A percentile compares a stretch with the other conserved stretches of the same genome.
These are phyloP conservation scores for Heterohyrax brucei DNA, from an alignment of 2,797 vertebrate species.

Conservation along the genomic window DNA sequence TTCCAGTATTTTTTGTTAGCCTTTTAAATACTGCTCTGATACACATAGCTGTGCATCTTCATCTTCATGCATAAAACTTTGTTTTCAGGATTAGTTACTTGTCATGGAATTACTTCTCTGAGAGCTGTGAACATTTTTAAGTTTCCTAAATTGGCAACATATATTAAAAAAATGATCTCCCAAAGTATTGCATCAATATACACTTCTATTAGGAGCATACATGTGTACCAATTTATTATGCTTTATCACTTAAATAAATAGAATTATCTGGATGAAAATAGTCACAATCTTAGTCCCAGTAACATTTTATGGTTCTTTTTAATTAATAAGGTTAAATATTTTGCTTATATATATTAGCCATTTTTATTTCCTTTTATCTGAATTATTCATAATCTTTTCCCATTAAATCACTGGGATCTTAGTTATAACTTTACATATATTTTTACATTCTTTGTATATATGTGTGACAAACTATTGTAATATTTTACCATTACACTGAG, in stretches of 20 bases:
- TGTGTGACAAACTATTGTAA: conserved; percentile 25
- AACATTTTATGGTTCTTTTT: not conserved
- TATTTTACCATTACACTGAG: not conserved
- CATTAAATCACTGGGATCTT: not conserved
- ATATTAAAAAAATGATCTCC: not conserved
- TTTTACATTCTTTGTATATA: conserved; percentile 29
- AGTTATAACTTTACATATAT: not conserved
- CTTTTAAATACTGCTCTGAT: conserved; percentile 16
- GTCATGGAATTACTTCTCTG: not conserved
- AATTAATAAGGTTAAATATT: not conserved
- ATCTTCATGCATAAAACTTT: not conserved
- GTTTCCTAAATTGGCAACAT: not conserved
- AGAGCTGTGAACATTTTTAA: conserved; percentile 24
- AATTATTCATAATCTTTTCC: conserved; percentile 15
- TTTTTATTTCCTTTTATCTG: too few species aligned
- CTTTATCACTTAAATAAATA: conserved; percentile 32
- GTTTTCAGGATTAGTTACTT: conserved; percentile 2
- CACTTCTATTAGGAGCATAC: not conserved
- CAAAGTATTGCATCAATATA: not conserved
- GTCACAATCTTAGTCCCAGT: not conserved
- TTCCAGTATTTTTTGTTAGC: not conserved
- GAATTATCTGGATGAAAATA: not conserved
- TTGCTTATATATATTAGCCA: not conserved
- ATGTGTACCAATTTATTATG: not conserved
- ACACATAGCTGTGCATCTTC: not conserved